phyloP scores from a whole-genome alignment of 1,140 invertebrate genomes.

The Globodera ellingtonae region DNA sequence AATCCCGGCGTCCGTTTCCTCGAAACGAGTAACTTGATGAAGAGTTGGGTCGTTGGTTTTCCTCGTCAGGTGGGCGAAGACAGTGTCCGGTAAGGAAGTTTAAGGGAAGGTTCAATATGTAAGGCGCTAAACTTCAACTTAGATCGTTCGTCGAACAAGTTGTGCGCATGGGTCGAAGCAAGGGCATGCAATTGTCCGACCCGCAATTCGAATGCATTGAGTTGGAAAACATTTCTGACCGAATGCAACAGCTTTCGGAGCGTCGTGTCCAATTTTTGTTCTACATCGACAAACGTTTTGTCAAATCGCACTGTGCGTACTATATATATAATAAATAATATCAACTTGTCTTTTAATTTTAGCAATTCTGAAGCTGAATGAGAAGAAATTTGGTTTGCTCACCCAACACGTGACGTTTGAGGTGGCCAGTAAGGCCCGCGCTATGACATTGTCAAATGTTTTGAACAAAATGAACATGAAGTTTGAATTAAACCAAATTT shows the following conservation, averaged over 20 bases:
- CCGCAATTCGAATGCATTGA: slow-evolving; percentile 27
- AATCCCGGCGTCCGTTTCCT: slow-evolving; percentile 1
- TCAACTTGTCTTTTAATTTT: neutral
- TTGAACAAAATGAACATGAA: slow-evolving; percentile 42
- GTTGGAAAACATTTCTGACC: slow-evolving; percentile 12
- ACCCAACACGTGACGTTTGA: slow-evolving; percentile 37
- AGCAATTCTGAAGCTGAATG: slow-evolving; percentile 17
- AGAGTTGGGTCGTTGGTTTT: slow-evolving; percentile 25
- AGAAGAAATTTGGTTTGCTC: slow-evolving; percentile 14
- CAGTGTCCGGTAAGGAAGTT: neutral
- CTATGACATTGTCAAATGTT: slow-evolving; percentile 31
- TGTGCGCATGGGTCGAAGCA: slow-evolving; percentile 7
- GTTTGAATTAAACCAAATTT: neutral
- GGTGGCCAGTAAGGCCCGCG: slow-evolving; percentile 24
- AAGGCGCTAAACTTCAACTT: no score
- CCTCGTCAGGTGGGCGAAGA: neutral
- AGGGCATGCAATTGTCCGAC: slow-evolving; percentile 27
- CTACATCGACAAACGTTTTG: slow-evolving; percentile 15
- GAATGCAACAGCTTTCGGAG: slow-evolving; percentile 18
- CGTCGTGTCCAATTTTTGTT: slow-evolving; percentile 22
- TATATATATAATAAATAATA: neutral
- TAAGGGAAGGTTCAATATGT: no score
- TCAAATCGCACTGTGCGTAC: slow-evolving; percentile 7
- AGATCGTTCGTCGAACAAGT: slow-evolving; percentile 23
- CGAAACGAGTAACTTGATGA: slow-evolving; percentile 6